phyloP scores from a whole-genome alignment of 2,888 invertebrate species.

The Balanococcus diminutus region DNA sequence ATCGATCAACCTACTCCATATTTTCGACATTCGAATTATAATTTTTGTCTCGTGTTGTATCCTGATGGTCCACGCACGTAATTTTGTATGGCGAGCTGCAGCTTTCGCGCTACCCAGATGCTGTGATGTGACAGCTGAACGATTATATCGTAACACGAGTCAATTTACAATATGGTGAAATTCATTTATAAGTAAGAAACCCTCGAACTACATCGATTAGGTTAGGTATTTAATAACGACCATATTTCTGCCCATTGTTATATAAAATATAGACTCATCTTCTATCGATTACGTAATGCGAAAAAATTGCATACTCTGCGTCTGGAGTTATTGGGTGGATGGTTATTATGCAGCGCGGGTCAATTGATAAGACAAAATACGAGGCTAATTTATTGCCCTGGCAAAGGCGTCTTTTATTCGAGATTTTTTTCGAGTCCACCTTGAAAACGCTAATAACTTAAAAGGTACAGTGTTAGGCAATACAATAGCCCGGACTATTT shows the following conservation, averaged over 20 bases:
- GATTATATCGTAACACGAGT: neutral
- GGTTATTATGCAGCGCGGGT: neutral
- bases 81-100: neutral
- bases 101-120: neutral
- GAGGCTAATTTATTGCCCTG: neutral
- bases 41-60: neutral
- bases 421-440: neutral
- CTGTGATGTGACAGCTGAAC: neutral
- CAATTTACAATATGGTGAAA: neutral
- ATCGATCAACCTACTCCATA: neutral
- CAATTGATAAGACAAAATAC: neutral
- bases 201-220: neutral
- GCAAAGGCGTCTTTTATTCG: neutral
- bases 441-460: neutral
- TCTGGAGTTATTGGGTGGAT: neutral
- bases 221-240: neutral
- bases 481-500: slow-evolving; percentile 11
- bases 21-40: neutral
- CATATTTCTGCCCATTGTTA: neutral
- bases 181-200: neutral
- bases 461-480: neutral
- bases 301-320: neutral
- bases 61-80: neutral
- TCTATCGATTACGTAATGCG: neutral
- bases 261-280: neutral